Base-by-base conservation (phyloP, 2,888 invertebrate species). In the Punctoribates punctum region DNA sequence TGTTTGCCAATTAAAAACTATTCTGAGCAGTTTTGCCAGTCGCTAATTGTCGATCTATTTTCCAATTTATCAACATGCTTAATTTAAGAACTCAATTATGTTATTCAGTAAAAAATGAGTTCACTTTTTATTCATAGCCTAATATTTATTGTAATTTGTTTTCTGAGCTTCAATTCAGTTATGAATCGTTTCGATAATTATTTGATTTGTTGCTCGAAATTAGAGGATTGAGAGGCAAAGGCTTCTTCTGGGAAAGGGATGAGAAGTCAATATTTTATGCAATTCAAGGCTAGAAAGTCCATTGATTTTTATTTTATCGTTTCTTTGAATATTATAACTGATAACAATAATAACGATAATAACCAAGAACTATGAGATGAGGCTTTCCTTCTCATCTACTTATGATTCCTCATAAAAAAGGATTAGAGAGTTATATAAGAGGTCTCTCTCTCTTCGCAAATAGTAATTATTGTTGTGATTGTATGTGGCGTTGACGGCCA, bases 341-440 rank as follows among this genome's bases (percentile, higher is more conserved):
- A 62, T 62, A 29, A 62, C 46, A 46, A 15, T 46, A 46, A 9
- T 9, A 46, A 15, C 46, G 9, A 46, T 46, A 46, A 11, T 46
- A 46, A 11, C 15, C 29, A 62, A 9, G 62, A 29, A 20, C 2
- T 8, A 17, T 34, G 67, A 38, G 67, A 67, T 67, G n/a, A 67
- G 67, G 27, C 29, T 62, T 29, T 9, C 13, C n/a, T n/a, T 17
- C 23, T 60, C 25, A 25, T 5, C 3, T 54, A 20, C 23, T 54
- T 20, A 54, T 54, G 20, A 23, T 15, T 54, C 23, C 17, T 48
- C 15, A 9, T 23, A 9, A 13, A 5, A 67, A 67, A 67, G 67
- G 67, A 67, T 67, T 67, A 38, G 6, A n/a, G n/a, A n/a, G 29
- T 67, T 29, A 67, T 67, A 67, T 67, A 67, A 62, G 27, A 4